These are phyloP conservation scores for Miichthys miiuy DNA, from an alignment of 2,797 vertebrate species.

Conservation along the genomic window DNA sequence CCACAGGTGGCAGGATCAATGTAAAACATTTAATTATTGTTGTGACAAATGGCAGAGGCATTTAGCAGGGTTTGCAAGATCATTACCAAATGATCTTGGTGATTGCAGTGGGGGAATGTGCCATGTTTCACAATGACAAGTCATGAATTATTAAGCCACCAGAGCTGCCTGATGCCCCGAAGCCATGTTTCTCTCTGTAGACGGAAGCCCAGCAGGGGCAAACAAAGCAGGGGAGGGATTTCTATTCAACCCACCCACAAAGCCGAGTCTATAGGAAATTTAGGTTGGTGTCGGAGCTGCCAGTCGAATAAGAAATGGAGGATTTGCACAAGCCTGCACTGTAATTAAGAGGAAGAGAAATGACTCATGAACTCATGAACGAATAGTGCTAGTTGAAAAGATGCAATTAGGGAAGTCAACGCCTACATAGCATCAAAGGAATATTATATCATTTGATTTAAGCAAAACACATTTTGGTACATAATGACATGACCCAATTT, in stretches of 20 bases:
- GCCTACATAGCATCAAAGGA: constrained; percentile 4
- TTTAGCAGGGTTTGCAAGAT: constrained; percentile 66
- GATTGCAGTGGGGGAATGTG: constrained; percentile 58
- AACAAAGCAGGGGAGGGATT: constrained; percentile 56
- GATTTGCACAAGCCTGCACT: constrained; percentile 24
- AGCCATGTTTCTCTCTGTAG: constrained; percentile 66
- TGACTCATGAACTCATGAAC: constrained; percentile 29
- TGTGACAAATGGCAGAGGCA: constrained; percentile 70
- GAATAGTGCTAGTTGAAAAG: neutral
- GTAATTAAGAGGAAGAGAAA: constrained; percentile 4
- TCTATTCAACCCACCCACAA: constrained; percentile 55
- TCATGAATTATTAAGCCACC: constrained; percentile 76
- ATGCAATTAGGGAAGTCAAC: neutral
- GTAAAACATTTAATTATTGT: constrained; percentile 73
- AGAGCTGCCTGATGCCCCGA: constrained; percentile 55
- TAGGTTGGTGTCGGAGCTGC: constrained; percentile 20
- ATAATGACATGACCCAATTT: constrained; percentile 13
- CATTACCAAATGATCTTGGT: constrained; percentile 67
- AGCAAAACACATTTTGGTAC: neutral
- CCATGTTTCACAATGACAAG: constrained; percentile 72
- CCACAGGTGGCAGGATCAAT: constrained; percentile 73
- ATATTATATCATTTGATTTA: constrained; percentile 22
- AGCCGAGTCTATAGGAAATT: constrained; percentile 25
- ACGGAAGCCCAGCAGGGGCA: constrained; percentile 60
- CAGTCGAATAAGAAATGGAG: constrained; percentile 7